Percentiles rank a stretch among this genome's conserved stretches.
Conservation (phyloP, 92 coral and sea anemone genomes). For the Zoanthus sociatus region DNA sequence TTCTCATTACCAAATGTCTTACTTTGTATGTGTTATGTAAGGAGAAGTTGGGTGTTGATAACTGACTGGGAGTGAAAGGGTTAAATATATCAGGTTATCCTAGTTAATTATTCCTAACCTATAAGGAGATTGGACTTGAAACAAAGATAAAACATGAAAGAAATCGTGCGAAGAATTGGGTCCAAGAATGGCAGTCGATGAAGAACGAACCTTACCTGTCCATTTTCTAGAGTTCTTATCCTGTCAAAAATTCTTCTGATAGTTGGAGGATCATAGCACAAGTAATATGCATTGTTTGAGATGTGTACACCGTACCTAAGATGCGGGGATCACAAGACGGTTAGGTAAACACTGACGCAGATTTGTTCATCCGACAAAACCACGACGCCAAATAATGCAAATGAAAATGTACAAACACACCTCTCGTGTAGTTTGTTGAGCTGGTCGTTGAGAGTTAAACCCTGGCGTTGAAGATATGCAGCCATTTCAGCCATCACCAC, state of each 20-base stretch:
- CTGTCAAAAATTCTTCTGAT: conserved; percentile 84
- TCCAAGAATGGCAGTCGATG: background rate
- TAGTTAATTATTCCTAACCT: no score
- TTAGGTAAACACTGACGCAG: no score
- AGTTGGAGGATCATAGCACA: conserved; percentile 84
- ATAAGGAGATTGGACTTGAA: background rate
- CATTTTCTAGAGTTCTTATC: conserved; percentile 94
- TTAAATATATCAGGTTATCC: no score
- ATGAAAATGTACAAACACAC: conserved; percentile 43
- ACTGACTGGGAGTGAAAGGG: no score
- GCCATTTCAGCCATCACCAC: conserved; percentile 98
- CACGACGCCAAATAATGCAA: no score
- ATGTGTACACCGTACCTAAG: conserved; percentile 95
- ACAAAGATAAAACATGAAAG: background rate
- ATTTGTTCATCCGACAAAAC: no score
- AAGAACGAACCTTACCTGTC: conserved; percentile 65
- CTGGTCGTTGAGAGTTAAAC: conserved; percentile 84
- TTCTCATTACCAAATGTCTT: no score
- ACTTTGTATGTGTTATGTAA: no score
- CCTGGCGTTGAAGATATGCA: conserved; percentile 82
- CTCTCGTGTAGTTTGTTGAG: conserved; percentile 81
- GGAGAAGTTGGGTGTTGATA: no score
- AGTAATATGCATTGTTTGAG: conserved; percentile 87
- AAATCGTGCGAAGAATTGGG: background rate
- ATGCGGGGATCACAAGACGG: background rate